Conservation (phyloP, 2,888 invertebrate genomes). For the Exocentrus adspersus region DNA sequence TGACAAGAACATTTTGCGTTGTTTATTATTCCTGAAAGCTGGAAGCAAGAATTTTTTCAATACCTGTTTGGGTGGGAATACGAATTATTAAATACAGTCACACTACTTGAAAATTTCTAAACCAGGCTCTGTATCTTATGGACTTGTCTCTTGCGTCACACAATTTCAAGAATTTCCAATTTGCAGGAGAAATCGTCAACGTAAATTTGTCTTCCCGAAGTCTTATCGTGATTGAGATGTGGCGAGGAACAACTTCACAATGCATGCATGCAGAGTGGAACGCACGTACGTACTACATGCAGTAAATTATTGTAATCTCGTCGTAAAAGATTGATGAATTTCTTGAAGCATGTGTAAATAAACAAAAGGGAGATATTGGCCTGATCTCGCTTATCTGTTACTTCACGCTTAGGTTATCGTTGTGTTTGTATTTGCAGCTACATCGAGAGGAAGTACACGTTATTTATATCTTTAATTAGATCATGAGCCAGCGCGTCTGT, state of each 20-base stretch:
- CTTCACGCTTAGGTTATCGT: constrained; percentile 22
- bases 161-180: neutral
- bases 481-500: no score
- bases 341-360: constrained; percentile 27
- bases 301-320: constrained; percentile 29
- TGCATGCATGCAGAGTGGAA: neutral
- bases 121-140: no score
- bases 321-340: constrained; percentile 29
- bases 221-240: neutral
- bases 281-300: constrained; percentile 2
- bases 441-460: constrained; percentile 12
- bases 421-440: constrained; percentile 20
- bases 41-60: no score
- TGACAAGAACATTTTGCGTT: no score
- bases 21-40: no score
- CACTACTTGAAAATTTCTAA: no score
- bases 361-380: constrained; percentile 22
- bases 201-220: neutral
- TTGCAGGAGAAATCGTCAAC: neutral
- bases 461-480: neutral
- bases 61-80: no score
- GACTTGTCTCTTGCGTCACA: no score
- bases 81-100: no score
- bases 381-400: constrained; percentile 21
- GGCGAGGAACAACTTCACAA: neutral